phyloP scores from a whole-genome alignment of 37 sponge, comb jelly and placozoan species.

The Axinella damicornis region DNA sequence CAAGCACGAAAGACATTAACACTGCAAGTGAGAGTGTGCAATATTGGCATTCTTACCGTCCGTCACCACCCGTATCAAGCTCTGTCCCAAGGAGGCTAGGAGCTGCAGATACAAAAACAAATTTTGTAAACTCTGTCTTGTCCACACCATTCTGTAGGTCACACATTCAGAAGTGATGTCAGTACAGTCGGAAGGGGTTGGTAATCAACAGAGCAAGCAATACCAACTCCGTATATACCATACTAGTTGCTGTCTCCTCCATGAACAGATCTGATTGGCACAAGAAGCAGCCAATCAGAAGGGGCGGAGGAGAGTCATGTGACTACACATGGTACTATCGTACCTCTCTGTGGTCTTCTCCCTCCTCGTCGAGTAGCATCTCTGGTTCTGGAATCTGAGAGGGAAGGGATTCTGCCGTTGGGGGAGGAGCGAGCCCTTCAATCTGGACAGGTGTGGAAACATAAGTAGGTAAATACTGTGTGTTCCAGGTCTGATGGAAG shows the following conservation, averaged over 20 bases:
- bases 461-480: no score
- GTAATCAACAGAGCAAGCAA: no score
- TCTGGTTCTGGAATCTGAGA: slow-evolving; percentile 53
- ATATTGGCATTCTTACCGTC: slow-evolving; percentile 42
- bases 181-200: no score
- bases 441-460: slow-evolving; percentile 27
- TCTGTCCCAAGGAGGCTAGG: slow-evolving; percentile 63
- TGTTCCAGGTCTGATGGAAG: no score
- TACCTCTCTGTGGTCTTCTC: slow-evolving; percentile 65
- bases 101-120: slow-evolving; percentile 30
- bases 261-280: slow-evolving; percentile 1
- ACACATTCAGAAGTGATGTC: no score
- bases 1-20: neutral
- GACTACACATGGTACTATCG: neutral
- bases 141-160: neutral
- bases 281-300: neutral
- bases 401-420: slow-evolving; percentile 16
- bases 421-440: slow-evolving; percentile 46
- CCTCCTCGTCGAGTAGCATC: slow-evolving; percentile 5
- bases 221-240: no score
- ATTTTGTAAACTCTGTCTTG: neutral
- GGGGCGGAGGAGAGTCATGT: slow-evolving; percentile 3
- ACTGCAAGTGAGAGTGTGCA: neutral
- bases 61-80: slow-evolving; percentile 42
- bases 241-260: neutral